Evolutionary conservation across 1,140 invertebrate genomes (phyloP), one percentile per base, ranked within the genome.

Genomic region (Dinoponera quadriceps): DNA sequence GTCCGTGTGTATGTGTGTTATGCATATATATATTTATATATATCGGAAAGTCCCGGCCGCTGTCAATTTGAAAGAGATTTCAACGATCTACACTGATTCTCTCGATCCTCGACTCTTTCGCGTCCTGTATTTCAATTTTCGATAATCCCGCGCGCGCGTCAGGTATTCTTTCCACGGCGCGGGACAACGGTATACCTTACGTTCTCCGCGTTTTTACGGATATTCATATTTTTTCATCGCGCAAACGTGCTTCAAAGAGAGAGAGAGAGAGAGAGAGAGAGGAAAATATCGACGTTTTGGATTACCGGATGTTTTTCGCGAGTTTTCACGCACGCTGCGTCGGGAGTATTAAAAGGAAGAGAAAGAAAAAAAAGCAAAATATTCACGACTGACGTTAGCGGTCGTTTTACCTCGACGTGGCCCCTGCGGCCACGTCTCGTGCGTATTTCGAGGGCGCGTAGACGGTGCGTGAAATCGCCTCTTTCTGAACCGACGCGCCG

Each of bases 161-260:
- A 18, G 22, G 9, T 44, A n/a, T 38, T 20, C 63, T 44, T 57
- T 65, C 22, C 3, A 14, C 33, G 22, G 18, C 20, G 25, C n/a
- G 33, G 1, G 44, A 38, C n/a, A 20, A 27, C 73, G n/a, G 33
- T 49, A 7, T 59, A 55, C 38, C 51, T 14, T 38, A 51, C 29
- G 18, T 55, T n/a, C 18, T 27, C 54, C 25, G 54, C 29, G 14
- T 44, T 69, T 63, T 69, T 57, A 27, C 51, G 29, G 54, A 69
- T 69, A 59, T 69, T 69, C 22, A 80, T 69, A 59, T 80, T 48
- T 71, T 80, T 80, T 57, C n/a, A 14, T 48, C n/a, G 9, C 57
- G n/a, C 33, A 49, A 78, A 71, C 57, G 44, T 51, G 9, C n/a
- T n/a, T 71, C 11, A 22, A 55, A 55, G 22, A 55, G 33, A 33